Percentiles rank a stretch among this genome's conserved stretches.
phyloP scores from a whole-genome alignment of 2,888 invertebrate species.

The Myopa tessellatipennis region DNA sequence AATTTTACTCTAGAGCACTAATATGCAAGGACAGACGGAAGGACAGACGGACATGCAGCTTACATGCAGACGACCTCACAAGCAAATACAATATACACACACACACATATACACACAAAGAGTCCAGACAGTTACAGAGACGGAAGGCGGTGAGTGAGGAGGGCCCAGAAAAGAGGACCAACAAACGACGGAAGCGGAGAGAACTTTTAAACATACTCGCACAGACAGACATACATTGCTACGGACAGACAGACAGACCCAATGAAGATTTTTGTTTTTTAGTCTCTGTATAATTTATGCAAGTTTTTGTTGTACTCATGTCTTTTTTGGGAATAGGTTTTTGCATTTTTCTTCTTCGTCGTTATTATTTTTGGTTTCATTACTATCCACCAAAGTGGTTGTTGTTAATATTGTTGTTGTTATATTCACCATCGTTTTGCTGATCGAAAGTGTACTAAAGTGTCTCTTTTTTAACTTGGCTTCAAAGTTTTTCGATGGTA shows the following conservation, averaged over 20 bases:
- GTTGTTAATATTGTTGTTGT: background rate
- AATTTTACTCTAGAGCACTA: slow-evolving; percentile 43
- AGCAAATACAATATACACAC: no score
- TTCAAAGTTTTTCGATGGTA: no score
- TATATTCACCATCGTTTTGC: background rate
- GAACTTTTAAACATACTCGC: background rate
- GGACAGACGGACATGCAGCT: background rate
- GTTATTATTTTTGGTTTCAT: background rate
- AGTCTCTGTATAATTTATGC: slow-evolving; percentile 43
- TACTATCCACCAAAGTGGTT: background rate
- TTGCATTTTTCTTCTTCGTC: background rate
- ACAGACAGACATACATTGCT: background rate
- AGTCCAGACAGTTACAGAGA: no score
- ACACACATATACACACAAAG: no score
- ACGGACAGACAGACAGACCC: slow-evolving; percentile 28
- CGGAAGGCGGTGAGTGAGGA: background rate
- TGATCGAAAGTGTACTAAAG: slow-evolving; percentile 8
- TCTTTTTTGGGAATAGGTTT: background rate
- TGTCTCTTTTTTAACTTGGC: background rate
- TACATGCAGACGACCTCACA: no score
- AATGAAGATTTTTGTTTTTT: slow-evolving; percentile 26
- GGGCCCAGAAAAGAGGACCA: slow-evolving; percentile 41
- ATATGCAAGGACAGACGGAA: background rate
- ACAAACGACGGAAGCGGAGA: slow-evolving; percentile 33
- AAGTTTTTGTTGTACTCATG: slow-evolving; percentile 34